Base-by-base conservation (phyloP, 2,888 invertebrate species). In the Acanthosepion pharaonis region DNA sequence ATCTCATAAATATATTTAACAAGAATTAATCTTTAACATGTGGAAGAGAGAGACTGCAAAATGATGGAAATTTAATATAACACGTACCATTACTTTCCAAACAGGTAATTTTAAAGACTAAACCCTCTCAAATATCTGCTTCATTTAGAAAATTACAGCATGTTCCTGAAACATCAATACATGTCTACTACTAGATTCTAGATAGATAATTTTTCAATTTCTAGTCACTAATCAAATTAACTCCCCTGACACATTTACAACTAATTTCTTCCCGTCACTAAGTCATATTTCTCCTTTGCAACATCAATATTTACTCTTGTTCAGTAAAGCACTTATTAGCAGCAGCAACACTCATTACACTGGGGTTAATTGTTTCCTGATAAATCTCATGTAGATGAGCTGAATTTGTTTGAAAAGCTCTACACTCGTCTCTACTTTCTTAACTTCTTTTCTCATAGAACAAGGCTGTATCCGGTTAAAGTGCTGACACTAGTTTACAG, bases 291-390 rank as follows among this genome's bases (percentile, higher is more conserved):
- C 78, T 78, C 78, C 78, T 78, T 78, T n/a, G n/a, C 78, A 78
- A 33, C 78, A 78, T 78, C 78, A 78, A 78, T 78, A 78, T 78
- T 78, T 78, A 78, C 78, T 78, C 11, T 11, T 78, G n/a, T 33
- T 78, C 78, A 78, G 33, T 78, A 78, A 78, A 23, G 78, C n/a
- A n/a, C 78, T n/a, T 11, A 78, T 78, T 78, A 78, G 8, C 78
- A 78, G 78, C 33, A 78, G 78, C n/a, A 78, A 78, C 78, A 78
- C n/a, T 78, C n/a, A n/a, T 78, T 78, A 78, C 78, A n/a, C n/a
- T n/a, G 11, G 18, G 78, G 78, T 78, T 78, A 78, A 78, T 78
- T 78, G 78, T 78, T 78, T 78, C 78, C 78, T 78, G 78, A 78
- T 78, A 78, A 33, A 78, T 78, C 33, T 78, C 15, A 4, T n/a